Percentiles rank a stretch among this genome's conserved stretches.
These are phyloP conservation scores for Corydoras maculifer DNA, from an alignment of 2,113 vertebrate genomes.

Conservation along the genomic window DNA sequence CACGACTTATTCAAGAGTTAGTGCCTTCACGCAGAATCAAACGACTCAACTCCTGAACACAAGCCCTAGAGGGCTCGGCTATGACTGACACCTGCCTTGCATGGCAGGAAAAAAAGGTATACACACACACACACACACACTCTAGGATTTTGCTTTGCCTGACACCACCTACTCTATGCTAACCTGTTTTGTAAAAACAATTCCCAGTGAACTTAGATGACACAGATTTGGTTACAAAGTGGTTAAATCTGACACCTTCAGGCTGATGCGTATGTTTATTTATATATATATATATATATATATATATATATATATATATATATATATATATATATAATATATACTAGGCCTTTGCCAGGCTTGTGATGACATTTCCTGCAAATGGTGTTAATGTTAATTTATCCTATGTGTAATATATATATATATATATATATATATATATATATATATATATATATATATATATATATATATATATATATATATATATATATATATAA, in stretches of 20 bases:
- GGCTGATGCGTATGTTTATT: constrained; percentile 46
- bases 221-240: constrained; percentile 61
- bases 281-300: no score
- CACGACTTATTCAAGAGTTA: constrained; percentile 60
- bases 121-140: constrained; percentile 39
- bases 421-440: no score
- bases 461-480: no score
- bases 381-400: no score
- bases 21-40: constrained; percentile 69
- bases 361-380: no score
- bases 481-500: no score
- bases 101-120: constrained; percentile 35
- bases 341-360: no score
- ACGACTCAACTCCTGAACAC: constrained; percentile 62
- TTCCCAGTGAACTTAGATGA: constrained; percentile 71
- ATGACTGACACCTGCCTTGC: constrained; percentile 69
- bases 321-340: no score
- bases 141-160: constrained; percentile 59
- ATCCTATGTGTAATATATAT: no score
- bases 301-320: no score
- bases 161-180: constrained; percentile 64
- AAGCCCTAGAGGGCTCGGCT: constrained; percentile 71
- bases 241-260: constrained; percentile 64
- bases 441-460: no score
- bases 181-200: constrained; percentile 78